These are phyloP conservation scores for Epinotia bilunana DNA, from an alignment of 2,888 invertebrate species.

Conservation along the genomic window DNA sequence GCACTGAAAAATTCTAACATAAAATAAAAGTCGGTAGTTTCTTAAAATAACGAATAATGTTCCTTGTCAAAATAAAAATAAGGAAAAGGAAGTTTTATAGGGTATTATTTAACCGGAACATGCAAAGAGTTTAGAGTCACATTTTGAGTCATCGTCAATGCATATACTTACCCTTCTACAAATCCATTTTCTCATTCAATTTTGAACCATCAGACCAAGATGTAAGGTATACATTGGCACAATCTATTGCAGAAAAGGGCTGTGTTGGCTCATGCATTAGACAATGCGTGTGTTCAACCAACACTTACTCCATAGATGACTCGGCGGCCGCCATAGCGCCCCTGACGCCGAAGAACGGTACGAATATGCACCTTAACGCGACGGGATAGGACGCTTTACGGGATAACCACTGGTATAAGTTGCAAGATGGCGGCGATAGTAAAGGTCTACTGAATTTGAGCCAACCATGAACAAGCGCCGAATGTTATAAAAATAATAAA, in stretches of 20 bases:
- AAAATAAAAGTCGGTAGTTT: too few species aligned
- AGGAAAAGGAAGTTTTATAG: too few species aligned
- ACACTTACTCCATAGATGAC: constrained; percentile 73
- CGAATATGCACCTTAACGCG: constrained; percentile 49
- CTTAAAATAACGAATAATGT: too few species aligned
- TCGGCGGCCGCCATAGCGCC: constrained; percentile 69
- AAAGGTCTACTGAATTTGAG: too few species aligned
- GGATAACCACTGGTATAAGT: constrained; percentile 10
- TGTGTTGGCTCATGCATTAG: constrained; percentile 81
- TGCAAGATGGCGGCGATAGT: background rate
- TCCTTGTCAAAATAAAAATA: too few species aligned
- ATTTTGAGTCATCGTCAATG: too few species aligned
- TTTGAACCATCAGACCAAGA: constrained; percentile 19
- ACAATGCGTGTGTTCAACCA: constrained; percentile 78
- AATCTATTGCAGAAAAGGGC: constrained; percentile 76
- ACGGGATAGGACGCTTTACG: constrained; percentile 39
- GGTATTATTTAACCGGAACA: too few species aligned
- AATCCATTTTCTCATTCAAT: background rate
- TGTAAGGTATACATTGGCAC: constrained; percentile 58
- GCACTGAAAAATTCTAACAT: too few species aligned
- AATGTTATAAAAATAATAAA: too few species aligned
- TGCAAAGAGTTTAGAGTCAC: too few species aligned
- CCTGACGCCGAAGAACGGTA: constrained; percentile 65
- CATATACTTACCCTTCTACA: background rate
- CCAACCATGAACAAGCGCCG: background rate